A percentile compares a stretch with the other conserved stretches of the same genome.
These are phyloP conservation scores for Drosophila bipectinata DNA, from an alignment of 1,140 invertebrate genomes.

Conservation along the genomic window DNA sequence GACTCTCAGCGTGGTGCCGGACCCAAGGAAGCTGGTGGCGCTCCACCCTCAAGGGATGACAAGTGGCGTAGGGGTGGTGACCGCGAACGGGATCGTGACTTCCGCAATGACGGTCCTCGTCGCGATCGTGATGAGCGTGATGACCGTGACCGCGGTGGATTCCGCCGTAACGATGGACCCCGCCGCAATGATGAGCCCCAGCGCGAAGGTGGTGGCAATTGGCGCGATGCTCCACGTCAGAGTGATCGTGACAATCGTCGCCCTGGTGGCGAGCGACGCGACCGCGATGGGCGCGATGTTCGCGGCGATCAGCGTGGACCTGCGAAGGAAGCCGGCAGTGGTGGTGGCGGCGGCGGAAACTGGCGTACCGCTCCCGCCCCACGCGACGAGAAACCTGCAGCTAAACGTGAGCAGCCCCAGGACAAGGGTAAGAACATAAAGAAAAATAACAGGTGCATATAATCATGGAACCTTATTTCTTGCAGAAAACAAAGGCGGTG, in stretches of 20 bases:
- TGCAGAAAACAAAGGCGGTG: conserved; percentile 73
- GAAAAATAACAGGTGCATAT: not conserved
- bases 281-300: conserved; percentile 40
- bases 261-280: conserved; percentile 70
- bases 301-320: conserved; percentile 45
- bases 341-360: conserved; percentile 52
- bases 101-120: conserved; percentile 83
- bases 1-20: conserved; percentile 53
- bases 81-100: conserved; percentile 55
- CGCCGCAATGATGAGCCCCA: conserved; percentile 83
- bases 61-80: conserved; percentile 67
- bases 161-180: conserved; percentile 72
- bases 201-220: conserved; percentile 80
- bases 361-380: conserved; percentile 75
- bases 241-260: conserved; percentile 74
- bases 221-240: conserved; percentile 75
- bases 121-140: conserved; percentile 62
- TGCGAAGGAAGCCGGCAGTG: conserved; percentile 55
- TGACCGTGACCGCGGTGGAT: conserved; percentile 52
- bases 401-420: conserved; percentile 52
- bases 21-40: conserved; percentile 49
- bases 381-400: conserved; percentile 71
- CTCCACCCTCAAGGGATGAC: conserved; percentile 50
- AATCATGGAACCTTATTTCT: not conserved
- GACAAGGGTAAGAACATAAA: not conserved